Evolutionary conservation across 64 coral and sea anemone species (phyloP), one percentile per base, ranked within the genome.

Genomic region (Pachyseris speciosa): DNA sequence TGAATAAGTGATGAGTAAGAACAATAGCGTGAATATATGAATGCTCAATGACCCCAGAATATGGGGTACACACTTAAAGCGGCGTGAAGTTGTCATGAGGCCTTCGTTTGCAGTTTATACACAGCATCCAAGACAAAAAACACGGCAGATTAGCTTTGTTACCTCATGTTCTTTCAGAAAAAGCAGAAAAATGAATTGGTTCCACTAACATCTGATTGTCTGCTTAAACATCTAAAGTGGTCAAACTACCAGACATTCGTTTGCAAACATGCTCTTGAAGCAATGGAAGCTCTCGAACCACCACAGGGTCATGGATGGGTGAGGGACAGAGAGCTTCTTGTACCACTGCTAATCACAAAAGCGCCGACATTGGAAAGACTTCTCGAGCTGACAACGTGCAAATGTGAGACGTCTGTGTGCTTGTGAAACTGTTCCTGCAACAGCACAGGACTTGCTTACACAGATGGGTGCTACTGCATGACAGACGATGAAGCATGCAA

Each of bases 401-500:
- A 59, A 32, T 92, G 90, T 39, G 74, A 84, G 26, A 83, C 9
- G 24, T 84, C 78, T 64, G 24, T 24, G 50, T 93, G 91, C 71
- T 67, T 69, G 74, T 29, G 49, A 45, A 77, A 68, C n/a, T 89
- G 49, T 50, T 75, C 68, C 52, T 94, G 85, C 77, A 88, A 72
- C 43, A 87, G 40, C 57, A 88, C 19, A 64, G 75, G 75, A 27
- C 78, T 89, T 84, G 17, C 26, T 67, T 94, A 78, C 41, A 84
- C 78, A 26, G 92, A 89, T 58, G 86, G 75, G 42, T 94, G 92
- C 70, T 17, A 73, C 68, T 94, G 92, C 79, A 89, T 94, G 79
- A 83, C 88, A 85, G 88, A 87, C n/a, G 76, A 88, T 73, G 87
- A 89, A 85, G 43, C 8, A 51, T 95, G 83, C 43, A 81, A 78